Evolutionary conservation across 2,888 invertebrate species (phyloP).

Genomic region (Peribatodes rhomboidaria): DNA sequence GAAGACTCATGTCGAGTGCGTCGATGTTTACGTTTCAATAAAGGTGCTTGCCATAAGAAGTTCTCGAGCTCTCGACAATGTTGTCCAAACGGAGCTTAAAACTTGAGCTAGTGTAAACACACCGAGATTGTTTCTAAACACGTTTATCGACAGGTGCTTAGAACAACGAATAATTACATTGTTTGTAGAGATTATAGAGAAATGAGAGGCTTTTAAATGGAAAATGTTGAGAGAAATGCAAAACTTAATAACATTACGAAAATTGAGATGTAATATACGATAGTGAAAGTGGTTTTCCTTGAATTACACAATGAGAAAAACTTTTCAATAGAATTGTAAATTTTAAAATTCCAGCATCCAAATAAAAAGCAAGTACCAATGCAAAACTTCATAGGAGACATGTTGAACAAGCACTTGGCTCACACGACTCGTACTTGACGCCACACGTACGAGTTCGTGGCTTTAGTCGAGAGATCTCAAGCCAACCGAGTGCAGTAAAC

Average conservation of each 20-base stretch:
- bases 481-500: conserved; percentile 57
- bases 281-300: too few species aligned
- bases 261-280: background rate
- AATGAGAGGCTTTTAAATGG: conserved; percentile 21
- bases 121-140: conserved; percentile 51
- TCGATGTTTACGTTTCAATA: conserved; percentile 47
- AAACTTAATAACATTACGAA: background rate
- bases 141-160: conserved; percentile 48
- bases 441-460: conserved; percentile 60
- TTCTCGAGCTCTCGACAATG: conserved; percentile 55
- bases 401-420: conserved; percentile 78
- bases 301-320: too few species aligned
- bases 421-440: conserved; percentile 63
- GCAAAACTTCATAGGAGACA: conserved; percentile 61
- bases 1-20: conserved; percentile 20
- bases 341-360: background rate
- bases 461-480: conserved; percentile 63
- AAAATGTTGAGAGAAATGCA: conserved; percentile 14
- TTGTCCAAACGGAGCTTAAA: conserved; percentile 52
- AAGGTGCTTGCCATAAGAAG: conserved; percentile 49
- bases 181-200: conserved; percentile 20
- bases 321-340: too few species aligned
- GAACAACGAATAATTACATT: conserved; percentile 35
- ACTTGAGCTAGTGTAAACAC: conserved; percentile 55
- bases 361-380: conserved; percentile 13